phyloP scores from a whole-genome alignment of 2,797 vertebrate genomes.

The Furcifer pardalis region DNA sequence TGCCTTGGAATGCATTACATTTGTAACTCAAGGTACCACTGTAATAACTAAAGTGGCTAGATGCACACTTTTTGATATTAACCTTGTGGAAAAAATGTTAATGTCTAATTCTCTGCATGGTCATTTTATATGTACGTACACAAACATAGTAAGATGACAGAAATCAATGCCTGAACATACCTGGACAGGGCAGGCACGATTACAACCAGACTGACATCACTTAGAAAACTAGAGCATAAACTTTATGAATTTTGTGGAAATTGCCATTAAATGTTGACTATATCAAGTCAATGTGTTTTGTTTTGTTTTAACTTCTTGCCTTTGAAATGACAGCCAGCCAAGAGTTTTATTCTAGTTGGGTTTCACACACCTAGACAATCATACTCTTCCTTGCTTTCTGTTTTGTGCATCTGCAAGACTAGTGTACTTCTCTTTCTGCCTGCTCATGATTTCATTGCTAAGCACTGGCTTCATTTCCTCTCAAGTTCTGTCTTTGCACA shows the following conservation, averaged over 20 bases:
- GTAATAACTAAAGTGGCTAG: neutral
- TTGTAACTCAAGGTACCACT: too few species aligned
- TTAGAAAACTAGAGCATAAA: neutral
- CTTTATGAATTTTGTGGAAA: neutral
- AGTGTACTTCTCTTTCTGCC: slow-evolving; percentile 22
- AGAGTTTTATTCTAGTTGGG: neutral
- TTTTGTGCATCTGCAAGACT: neutral
- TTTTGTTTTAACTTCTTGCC: too few species aligned
- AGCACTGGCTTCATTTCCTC: neutral
- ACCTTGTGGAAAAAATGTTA: neutral
- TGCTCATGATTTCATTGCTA: neutral
- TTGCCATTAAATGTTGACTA: neutral
- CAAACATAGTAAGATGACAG: neutral
- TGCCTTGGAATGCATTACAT: too few species aligned
- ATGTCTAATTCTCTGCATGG: neutral
- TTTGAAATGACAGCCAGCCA: neutral
- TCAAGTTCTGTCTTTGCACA: neutral
- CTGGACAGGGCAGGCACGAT: neutral
- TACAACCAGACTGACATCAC: neutral
- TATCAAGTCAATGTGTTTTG: too few species aligned
- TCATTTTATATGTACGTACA: neutral
- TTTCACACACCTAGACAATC: neutral
- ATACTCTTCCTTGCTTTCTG: neutral
- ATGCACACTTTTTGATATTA: neutral
- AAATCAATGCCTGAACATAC: neutral